A percentile compares a stretch with the other conserved stretches of the same genome.
Evolutionary conservation across 2,113 vertebrate species (phyloP).

Genomic region (Cochlearius cochlearius): DNA sequence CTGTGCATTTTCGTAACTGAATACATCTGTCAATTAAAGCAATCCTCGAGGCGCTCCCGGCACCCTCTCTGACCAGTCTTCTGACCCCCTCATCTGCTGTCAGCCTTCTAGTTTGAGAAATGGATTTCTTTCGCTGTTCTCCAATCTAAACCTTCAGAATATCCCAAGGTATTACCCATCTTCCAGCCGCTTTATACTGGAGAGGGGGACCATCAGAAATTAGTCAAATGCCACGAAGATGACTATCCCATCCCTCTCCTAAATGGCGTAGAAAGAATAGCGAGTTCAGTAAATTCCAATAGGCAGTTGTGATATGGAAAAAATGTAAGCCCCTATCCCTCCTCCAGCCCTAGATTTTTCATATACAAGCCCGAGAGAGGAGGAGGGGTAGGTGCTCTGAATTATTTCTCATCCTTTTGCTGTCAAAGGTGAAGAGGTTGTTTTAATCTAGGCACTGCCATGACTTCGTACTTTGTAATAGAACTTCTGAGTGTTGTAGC

Average conservation of each 20-base stretch:
- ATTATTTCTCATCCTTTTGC: neutral
- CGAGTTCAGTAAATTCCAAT: rapidly evolving
- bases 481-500: neutral
- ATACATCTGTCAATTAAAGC: neutral
- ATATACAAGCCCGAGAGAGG: neutral
- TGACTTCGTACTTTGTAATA: neutral
- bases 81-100: neutral
- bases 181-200: neutral
- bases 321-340: neutral
- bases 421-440: neutral
- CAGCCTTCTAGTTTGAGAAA: neutral
- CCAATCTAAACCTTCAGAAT: neutral
- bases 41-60: neutral
- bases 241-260: neutral
- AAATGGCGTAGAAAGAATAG: neutral
- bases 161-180: rapidly evolving
- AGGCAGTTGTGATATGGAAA: neutral
- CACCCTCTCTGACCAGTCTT: neutral
- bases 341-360: neutral
- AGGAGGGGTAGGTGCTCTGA: neutral
- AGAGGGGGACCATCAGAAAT: neutral
- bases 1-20: neutral
- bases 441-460: neutral
- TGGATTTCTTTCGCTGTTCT: neutral
- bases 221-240: neutral